Base-by-base conservation (phyloP, 2,797 vertebrate genomes). In the Naso thynnoides region DNA sequence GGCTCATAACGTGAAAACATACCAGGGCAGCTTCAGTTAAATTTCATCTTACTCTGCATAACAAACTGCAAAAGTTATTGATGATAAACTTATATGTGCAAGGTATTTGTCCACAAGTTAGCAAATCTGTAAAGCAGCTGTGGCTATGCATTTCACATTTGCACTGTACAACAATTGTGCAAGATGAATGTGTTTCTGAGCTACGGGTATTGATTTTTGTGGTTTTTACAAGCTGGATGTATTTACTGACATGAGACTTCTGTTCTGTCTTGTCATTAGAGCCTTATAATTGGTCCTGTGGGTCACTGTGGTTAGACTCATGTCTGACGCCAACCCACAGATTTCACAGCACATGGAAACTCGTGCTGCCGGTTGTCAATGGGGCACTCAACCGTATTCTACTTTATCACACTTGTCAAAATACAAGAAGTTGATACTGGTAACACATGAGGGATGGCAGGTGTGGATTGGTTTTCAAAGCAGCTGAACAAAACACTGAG, bases 401-500 rank as follows among this genome's bases (percentile, higher is more conserved):
- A 48, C 65, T 85, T 83, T 41, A 82, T 86, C 70, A 53, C 85
- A 82, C 76, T 76, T 87, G 82, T 86, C 85, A 82, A 73, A 90
- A 85, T 41, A 75, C 59, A 73, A 72, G 70, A 69, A 87, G 75
- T 62, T 85, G 82, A 86, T 85, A 83, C 87, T 82, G 52, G 79
- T 49, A 33, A 59, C 82, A 83, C 64, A 68, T 56, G 57, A 82
- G 76, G 66, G 66, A 55, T 23, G 3, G 36, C 29, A 13, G 76
- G 86, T 88, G 86, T 82, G 84, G 82, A 91, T 90, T 85, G 81
- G 73, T 85, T 90, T 92, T 92, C 82, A 78, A 84, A 83, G 83
- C 44, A 73, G 83, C 55, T 66, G 60, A 79, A 67, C 57, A 62
- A 71, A 78, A 84, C 76, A 68, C 69, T 41, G 39, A 75, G 48